A percentile compares a stretch with the other conserved stretches of the same genome.
These are phyloP conservation scores for Bombus waltoni DNA, from an alignment of 1,140 invertebrate genomes.

Conservation along the genomic window DNA sequence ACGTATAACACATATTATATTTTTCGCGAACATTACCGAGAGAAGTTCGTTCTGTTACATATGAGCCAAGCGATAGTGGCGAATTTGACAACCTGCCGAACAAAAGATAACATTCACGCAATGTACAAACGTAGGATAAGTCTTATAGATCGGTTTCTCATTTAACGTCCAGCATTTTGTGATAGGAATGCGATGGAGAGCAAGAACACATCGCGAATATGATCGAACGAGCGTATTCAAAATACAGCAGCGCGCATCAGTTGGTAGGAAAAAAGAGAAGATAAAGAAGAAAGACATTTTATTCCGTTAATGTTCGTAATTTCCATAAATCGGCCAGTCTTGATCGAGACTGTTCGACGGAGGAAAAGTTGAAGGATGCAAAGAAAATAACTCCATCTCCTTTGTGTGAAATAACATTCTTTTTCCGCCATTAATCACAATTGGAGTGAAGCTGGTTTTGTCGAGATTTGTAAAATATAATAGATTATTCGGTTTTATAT, in stretches of 20 bases:
- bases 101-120: constrained; percentile 3
- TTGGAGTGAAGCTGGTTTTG: constrained; percentile 49
- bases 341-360: background rate
- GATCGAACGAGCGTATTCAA: background rate
- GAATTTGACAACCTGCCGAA: background rate
- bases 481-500: constrained; percentile 57
- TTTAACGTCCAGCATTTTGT: constrained; percentile 30
- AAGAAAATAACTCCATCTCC: background rate
- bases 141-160: constrained; percentile 15
- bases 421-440: constrained; percentile 57
- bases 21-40: background rate
- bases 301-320: constrained; percentile 10
- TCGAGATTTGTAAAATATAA: constrained; percentile 56
- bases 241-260: background rate
- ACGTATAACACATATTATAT: constrained; percentile 23
- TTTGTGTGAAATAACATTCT: background rate
- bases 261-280: background rate
- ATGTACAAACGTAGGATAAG: constrained; percentile 48
- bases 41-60: background rate
- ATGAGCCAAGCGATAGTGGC: background rate
- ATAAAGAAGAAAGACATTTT: background rate
- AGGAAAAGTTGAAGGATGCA: too few relatives aligned
- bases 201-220: background rate
- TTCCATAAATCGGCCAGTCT: background rate
- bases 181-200: constrained; percentile 23